Evolutionary conservation across 2,888 invertebrate genomes (phyloP).

Genomic region (Hypsopygia costalis): DNA sequence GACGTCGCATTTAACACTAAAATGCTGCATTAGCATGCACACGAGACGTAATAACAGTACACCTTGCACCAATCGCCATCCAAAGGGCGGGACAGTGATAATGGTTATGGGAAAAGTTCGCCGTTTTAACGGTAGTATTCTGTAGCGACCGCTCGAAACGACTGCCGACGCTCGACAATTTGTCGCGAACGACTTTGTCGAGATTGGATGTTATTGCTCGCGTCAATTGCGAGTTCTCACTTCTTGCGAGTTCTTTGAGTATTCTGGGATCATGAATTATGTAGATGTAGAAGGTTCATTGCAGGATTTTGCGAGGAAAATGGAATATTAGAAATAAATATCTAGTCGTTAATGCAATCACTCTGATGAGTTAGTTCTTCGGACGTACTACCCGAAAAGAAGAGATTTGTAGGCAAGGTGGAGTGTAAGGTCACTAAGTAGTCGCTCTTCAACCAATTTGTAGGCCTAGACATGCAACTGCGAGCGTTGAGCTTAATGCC

Average conservation of each 20-base stretch:
- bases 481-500: no score
- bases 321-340: no score
- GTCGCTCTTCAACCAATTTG: no score
- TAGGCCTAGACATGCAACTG: no score
- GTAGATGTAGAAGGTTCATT: no score
- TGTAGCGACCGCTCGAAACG: constrained; percentile 30
- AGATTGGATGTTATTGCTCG: constrained; percentile 41
- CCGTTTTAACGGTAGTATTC: constrained; percentile 50
- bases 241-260: constrained; percentile 24
- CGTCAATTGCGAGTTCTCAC: constrained; percentile 34
- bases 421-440: no score
- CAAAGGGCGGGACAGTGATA: constrained; percentile 63
- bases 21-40: constrained; percentile 7
- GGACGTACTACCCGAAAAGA: no score
- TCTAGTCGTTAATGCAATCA: no score
- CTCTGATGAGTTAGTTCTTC: no score
- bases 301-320: no score
- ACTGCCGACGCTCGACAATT: constrained; percentile 41
- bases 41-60: neutral
- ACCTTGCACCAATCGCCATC: constrained; percentile 32
- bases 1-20: constrained; percentile 13
- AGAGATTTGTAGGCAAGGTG: no score
- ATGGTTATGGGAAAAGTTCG: constrained; percentile 74
- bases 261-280: no score
- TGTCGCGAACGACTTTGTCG: constrained; percentile 42